phyloP scores from a whole-genome alignment of 2,888 invertebrate genomes.

The Tridacna crocea region DNA sequence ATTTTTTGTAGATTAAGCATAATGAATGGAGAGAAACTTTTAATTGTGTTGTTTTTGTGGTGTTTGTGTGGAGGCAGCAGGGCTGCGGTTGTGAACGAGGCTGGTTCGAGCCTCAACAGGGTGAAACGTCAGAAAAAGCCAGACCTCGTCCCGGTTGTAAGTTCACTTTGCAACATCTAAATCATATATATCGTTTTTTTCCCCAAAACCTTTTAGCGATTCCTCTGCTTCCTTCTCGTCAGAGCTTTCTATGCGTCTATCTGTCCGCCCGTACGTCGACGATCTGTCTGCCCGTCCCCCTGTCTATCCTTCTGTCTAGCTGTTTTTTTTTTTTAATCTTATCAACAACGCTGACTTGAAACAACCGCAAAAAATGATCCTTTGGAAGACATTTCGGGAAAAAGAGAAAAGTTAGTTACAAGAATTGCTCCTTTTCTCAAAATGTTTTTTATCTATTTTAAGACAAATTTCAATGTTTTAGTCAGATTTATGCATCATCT shows the following conservation, averaged over 20 bases:
- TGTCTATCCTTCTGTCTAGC: background rate
- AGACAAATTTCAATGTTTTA: background rate
- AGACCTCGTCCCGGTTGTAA: background rate
- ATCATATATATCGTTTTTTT: background rate
- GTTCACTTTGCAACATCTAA: background rate
- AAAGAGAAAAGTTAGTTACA: background rate
- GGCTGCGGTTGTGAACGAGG: background rate
- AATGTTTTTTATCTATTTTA: background rate
- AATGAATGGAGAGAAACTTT: background rate
- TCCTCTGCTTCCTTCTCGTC: background rate
- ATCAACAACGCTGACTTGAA: background rate
- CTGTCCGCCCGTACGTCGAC: background rate
- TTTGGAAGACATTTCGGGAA: background rate
- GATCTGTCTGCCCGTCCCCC: background rate
- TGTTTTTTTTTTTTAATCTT: background rate
- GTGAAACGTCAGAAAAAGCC: slow-evolving; percentile 1
- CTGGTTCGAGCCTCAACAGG: background rate
- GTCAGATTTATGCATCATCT: background rate
- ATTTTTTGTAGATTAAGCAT: too few species aligned
- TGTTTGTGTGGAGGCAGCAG: background rate
- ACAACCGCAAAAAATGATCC: too few species aligned
- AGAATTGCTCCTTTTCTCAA: background rate
- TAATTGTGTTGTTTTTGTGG: background rate
- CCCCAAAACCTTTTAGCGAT: background rate
- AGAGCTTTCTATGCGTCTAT: background rate